Evolutionary conservation across 2,113 vertebrate genomes (phyloP).

Genomic region (Lates calcarifer): DNA sequence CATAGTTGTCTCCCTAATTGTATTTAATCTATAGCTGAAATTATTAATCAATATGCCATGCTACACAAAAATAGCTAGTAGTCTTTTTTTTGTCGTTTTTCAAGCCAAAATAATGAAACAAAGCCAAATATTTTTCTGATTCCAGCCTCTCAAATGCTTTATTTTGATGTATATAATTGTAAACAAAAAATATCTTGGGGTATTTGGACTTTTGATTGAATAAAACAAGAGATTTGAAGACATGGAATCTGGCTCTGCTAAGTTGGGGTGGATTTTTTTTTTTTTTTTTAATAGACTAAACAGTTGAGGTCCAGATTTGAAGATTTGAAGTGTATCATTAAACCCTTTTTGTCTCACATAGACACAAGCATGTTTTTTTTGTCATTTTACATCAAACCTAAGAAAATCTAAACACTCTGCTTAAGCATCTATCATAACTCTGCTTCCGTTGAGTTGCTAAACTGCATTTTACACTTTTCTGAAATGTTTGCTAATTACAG

Average conservation of each 20-base stretch:
- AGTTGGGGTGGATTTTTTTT: no score
- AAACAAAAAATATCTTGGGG: no score
- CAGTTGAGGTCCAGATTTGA: background rate
- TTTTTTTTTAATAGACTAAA: background rate
- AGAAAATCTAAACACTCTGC: background rate
- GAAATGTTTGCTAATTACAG: constrained; percentile 21
- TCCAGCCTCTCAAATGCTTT: no score
- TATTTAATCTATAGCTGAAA: background rate
- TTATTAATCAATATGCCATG: background rate
- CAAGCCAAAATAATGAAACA: no score
- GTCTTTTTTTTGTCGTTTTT: background rate
- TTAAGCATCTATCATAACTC: background rate
- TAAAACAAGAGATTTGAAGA: no score
- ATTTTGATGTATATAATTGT: no score
- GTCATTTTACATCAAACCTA: background rate
- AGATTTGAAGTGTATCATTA: background rate
- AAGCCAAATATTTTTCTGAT: no score
- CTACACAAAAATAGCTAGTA: background rate
- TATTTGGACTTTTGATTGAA: background rate
- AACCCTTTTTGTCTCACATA: background rate
- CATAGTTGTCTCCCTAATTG: background rate
- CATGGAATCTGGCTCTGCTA: no score
- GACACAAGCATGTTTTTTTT: background rate
- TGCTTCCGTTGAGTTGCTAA: background rate
- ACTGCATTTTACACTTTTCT: constrained; percentile 1